Percentiles rank a stretch among this genome's conserved stretches.
These are phyloP conservation scores for Hemicentrotus pulcherrimus DNA, from an alignment of 35 echinoderm and acorn worm genomes.

Conservation along the genomic window DNA sequence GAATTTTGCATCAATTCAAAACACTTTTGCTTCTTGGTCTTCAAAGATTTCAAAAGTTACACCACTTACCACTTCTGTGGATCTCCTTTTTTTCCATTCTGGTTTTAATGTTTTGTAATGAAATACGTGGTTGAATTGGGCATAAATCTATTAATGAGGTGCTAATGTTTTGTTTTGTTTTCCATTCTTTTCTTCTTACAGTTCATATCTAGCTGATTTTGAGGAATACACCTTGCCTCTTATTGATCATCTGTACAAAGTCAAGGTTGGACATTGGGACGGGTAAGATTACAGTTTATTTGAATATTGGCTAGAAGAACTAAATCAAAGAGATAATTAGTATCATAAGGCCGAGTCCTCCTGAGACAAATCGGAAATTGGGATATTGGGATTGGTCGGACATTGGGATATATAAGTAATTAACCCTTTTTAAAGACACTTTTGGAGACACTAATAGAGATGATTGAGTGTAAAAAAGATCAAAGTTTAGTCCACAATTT, in stretches of 20 bases:
- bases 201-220: slow-evolving; percentile 87
- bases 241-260: slow-evolving; percentile 74
- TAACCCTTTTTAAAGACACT: too few relatives aligned
- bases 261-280: slow-evolving; percentile 95
- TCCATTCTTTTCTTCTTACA: slow-evolving; percentile 3
- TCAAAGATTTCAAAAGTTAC: not conserved
- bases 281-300: slow-evolving; percentile 55
- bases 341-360: not conserved
- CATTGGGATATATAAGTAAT: too few relatives aligned
- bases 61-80: not conserved
- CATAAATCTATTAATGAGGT: not conserved
- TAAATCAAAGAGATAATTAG: not conserved
- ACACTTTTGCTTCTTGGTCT: too few relatives aligned
- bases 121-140: not conserved
- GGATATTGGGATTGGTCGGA: too few relatives aligned
- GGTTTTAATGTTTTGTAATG: not conserved
- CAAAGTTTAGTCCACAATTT: too few relatives aligned
- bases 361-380: too few relatives aligned
- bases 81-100: not conserved
- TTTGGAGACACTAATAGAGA: too few relatives aligned
- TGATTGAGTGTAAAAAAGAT: too few relatives aligned
- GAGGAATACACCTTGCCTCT: slow-evolving; percentile 88
- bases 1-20: too few relatives aligned
- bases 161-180: not conserved
- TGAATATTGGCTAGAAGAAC: not conserved